phyloP scores from a whole-genome alignment of 92 coral and sea anemone species.

The Epizoanthus illoricatus region DNA sequence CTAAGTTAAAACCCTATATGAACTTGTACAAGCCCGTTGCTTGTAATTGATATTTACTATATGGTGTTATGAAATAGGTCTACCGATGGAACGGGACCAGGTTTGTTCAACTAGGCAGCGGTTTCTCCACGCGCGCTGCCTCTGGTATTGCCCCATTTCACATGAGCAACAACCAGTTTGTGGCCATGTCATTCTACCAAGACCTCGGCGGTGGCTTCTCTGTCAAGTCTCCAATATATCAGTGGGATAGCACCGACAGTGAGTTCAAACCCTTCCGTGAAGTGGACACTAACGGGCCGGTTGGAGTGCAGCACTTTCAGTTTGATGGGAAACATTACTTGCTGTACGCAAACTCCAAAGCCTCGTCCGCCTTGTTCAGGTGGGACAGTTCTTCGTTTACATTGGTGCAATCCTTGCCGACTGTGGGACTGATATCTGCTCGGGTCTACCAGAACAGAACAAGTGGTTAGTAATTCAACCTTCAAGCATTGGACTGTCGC shows the following conservation, averaged over 20 bases:
- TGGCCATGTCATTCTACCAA: conserved; percentile 77
- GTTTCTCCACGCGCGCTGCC: conserved; percentile 79
- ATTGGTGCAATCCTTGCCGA: conserved; percentile 55
- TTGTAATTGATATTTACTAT: background rate
- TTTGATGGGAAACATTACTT: conserved; percentile 68
- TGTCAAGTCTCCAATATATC: conserved; percentile 77
- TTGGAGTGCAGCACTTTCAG: conserved; percentile 84
- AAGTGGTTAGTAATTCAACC: conserved; percentile 51
- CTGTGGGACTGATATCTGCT: conserved; percentile 57
- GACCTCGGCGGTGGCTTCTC: conserved; percentile 64
- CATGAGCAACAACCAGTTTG: conserved; percentile 56
- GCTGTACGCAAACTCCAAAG: conserved; percentile 79
- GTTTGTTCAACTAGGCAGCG: conserved; percentile 55
- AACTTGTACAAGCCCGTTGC: too few relatives aligned
- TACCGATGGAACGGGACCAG: conserved; percentile 63
- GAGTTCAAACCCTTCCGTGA: conserved; percentile 62
- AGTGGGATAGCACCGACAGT: conserved; percentile 63
- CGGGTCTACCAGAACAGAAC: conserved; percentile 49
- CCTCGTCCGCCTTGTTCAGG: conserved; percentile 55
- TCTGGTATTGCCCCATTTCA: conserved; percentile 81
- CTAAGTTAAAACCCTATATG: too few relatives aligned
- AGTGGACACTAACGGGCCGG: conserved; percentile 78
- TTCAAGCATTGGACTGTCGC: background rate
- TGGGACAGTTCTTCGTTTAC: conserved; percentile 60
- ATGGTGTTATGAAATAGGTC: conserved; percentile 48